These are phyloP conservation scores for Sinocyclocheilus anophthalmus DNA, from an alignment of 2,113 vertebrate genomes.

Conservation along the genomic window DNA sequence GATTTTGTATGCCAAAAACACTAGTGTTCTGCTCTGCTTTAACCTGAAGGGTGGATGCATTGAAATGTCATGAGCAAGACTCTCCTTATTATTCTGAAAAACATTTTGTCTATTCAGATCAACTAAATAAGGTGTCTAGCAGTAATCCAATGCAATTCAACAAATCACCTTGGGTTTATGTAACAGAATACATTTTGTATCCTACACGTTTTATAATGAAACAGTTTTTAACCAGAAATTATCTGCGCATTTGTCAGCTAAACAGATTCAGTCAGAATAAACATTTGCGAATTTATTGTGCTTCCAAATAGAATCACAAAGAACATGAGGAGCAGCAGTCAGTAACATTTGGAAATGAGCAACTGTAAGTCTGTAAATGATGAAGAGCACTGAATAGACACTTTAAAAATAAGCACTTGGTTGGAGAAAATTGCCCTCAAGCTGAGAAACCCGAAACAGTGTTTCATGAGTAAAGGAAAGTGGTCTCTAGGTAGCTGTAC, in stretches of 20 bases:
- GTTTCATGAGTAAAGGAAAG: conserved; percentile 9
- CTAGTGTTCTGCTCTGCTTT: neutral
- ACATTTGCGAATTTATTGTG: neutral
- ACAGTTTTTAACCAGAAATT: neutral
- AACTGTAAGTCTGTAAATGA: neutral
- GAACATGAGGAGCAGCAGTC: neutral
- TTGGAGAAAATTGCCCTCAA: neutral
- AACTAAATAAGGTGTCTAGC: neutral
- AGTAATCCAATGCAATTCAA: neutral
- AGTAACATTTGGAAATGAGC: neutral
- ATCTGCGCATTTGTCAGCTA: neutral
- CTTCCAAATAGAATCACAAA: neutral
- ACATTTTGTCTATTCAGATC: neutral
- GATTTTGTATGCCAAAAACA: conserved; percentile 3
- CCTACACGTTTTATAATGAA: neutral
- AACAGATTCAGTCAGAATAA: neutral
- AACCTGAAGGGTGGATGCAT: too few species aligned
- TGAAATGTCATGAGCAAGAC: neutral
- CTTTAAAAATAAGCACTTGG: neutral
- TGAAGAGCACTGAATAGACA: neutral
- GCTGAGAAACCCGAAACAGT: neutral
- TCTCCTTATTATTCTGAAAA: neutral
- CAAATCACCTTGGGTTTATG: neutral
- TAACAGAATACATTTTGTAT: neutral
- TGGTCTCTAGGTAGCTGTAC: conserved; percentile 10